Conservation (phyloP, 2,797 vertebrate species). For the Hybognathus amarus region DNA sequence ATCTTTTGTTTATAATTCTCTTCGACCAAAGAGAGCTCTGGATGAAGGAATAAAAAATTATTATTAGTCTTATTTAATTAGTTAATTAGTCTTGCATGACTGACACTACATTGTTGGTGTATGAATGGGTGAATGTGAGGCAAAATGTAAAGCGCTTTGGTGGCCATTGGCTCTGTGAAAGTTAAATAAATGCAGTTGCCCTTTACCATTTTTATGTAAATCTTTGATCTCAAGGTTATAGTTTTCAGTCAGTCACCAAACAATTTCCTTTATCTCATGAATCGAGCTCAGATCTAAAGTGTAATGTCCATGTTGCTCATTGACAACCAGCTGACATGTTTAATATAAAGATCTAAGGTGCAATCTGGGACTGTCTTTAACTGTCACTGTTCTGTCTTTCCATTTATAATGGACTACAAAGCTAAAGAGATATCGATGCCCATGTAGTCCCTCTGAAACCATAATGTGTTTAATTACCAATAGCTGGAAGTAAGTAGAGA, state of each 20-base stretch:
- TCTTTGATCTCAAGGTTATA: not conserved
- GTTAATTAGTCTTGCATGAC: no score
- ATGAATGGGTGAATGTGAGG: no score
- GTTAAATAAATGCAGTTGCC: no score
- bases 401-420: constrained; percentile 28
- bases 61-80: not conserved
- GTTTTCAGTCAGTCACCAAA: not conserved
- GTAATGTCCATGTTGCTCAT: not conserved
- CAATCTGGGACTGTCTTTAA: constrained; percentile 2
- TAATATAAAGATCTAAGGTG: not conserved
- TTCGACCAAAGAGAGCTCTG: not conserved
- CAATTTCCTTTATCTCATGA: not conserved
- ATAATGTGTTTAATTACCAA: constrained; percentile 37
- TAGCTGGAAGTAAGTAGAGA: constrained; percentile 28
- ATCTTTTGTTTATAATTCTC: not conserved
- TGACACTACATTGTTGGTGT: no score
- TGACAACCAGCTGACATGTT: constrained; percentile 19
- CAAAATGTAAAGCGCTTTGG: no score
- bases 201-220: not conserved
- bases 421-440: constrained; percentile 25
- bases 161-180: no score
- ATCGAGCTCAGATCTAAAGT: constrained; percentile 2
- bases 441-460: constrained; percentile 31
- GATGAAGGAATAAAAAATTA: not conserved
- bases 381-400: constrained; percentile 8